A percentile compares a stretch with the other conserved stretches of the same genome.
Conservation (phyloP, 2,888 invertebrate species). For the Zygogramma bicolorata region DNA sequence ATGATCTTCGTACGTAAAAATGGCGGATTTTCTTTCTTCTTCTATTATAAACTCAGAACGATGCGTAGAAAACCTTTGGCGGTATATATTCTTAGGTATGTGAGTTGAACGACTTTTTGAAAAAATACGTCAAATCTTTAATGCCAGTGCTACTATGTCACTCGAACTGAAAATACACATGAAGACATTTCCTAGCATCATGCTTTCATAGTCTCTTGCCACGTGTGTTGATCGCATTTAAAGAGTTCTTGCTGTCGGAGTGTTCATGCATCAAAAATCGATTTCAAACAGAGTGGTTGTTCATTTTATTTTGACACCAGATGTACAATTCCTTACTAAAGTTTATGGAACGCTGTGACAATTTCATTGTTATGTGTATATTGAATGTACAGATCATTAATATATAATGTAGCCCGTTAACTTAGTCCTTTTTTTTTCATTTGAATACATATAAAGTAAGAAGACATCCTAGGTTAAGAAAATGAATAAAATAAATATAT, state of each 20-base stretch:
- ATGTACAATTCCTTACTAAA: slow-evolving; percentile 61
- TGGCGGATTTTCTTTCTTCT: too few species aligned
- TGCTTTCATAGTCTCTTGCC: slow-evolving; percentile 61
- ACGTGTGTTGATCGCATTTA: slow-evolving; percentile 66
- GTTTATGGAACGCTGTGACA: slow-evolving; percentile 34
- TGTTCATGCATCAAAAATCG: slow-evolving; percentile 59
- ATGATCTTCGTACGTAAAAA: too few species aligned
- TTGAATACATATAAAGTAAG: slow-evolving; percentile 55
- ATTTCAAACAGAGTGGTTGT: slow-evolving; percentile 57
- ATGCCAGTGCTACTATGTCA: slow-evolving; percentile 23
- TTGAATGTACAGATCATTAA: slow-evolving; percentile 52
- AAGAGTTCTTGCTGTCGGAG: slow-evolving; percentile 65
- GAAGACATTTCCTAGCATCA: slow-evolving; percentile 43
- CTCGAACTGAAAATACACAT: slow-evolving; percentile 39
- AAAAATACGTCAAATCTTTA: slow-evolving; percentile 23
- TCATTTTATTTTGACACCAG: slow-evolving; percentile 55
- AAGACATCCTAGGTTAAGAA: slow-evolving; percentile 56
- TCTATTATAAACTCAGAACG: too few species aligned
- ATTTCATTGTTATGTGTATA: slow-evolving; percentile 49
- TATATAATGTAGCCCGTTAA: slow-evolving; percentile 44
- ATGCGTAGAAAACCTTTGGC: too few species aligned
- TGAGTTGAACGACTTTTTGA: slow-evolving; percentile 25
- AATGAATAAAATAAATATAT: slow-evolving; percentile 57
- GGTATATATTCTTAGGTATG: too few species aligned
- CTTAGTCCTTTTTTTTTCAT: slow-evolving; percentile 51